Percentiles rank a stretch among this genome's conserved stretches.
These are phyloP conservation scores for Rhyacichthys aspro DNA, from an alignment of 2,797 vertebrate genomes.

Conservation along the genomic window DNA sequence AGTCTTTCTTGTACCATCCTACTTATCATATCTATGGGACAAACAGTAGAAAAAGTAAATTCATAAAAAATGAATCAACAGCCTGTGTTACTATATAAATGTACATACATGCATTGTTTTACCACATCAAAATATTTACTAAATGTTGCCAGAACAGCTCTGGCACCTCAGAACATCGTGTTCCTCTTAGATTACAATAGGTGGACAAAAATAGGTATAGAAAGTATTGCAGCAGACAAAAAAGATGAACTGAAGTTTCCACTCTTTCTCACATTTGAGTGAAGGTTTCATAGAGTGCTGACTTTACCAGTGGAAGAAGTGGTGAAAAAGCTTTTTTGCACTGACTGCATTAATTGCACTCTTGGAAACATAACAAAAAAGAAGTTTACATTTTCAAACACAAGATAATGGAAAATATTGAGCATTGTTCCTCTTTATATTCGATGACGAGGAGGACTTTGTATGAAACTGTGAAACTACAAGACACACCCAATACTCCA, in stretches of 20 bases:
- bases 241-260: conserved; percentile 13
- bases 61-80: too few relatives aligned
- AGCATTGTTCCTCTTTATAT: neutral
- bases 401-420: neutral
- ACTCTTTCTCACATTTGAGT: conserved; percentile 8
- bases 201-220: neutral
- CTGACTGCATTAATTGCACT: neutral
- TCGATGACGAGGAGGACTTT: neutral
- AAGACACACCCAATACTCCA: neutral
- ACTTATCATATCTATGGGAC: neutral
- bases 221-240: neutral
- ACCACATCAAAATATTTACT: too few relatives aligned
- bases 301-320: neutral
- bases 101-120: too few relatives aligned
- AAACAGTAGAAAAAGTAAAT: neutral
- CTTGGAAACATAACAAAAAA: too few relatives aligned
- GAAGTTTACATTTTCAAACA: neutral
- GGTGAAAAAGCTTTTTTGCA: neutral
- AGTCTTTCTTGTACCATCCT: neutral
- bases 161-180: neutral
- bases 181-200: neutral
- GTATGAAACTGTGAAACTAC: neutral
- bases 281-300: neutral
- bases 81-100: too few relatives aligned
- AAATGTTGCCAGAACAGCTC: neutral